Percentiles rank a stretch among this genome's conserved stretches.
phyloP scores from a whole-genome alignment of 1,140 invertebrate species.

The Brachionus koreanus region DNA sequence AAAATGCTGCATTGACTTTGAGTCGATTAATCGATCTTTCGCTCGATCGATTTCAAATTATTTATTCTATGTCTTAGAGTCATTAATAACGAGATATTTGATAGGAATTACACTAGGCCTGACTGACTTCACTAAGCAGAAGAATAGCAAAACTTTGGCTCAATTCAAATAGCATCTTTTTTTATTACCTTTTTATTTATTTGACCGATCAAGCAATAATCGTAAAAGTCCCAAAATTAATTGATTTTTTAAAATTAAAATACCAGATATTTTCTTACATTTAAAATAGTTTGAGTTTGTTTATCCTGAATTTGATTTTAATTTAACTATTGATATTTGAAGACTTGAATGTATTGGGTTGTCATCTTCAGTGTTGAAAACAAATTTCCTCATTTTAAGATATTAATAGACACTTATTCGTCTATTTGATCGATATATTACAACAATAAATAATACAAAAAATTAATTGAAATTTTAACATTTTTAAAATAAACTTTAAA shows the following conservation, averaged over 20 bases:
- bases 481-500: no score
- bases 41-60: slow-evolving; percentile 30
- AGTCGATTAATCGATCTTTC: background rate
- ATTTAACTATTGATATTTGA: background rate
- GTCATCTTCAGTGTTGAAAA: background rate
- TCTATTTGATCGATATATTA: background rate
- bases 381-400: background rate
- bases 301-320: slow-evolving; percentile 5
- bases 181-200: slow-evolving; percentile 11
- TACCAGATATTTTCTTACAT: background rate
- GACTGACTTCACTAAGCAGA: background rate
- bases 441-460: background rate
- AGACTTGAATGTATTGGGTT: background rate
- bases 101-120: background rate
- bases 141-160: background rate
- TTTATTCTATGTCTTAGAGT: slow-evolving; percentile 16
- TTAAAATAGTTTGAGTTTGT: background rate
- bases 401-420: background rate
- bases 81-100: slow-evolving; percentile 16
- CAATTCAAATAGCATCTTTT: background rate
- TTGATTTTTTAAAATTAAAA: background rate
- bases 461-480: no score
- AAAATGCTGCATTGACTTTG: background rate
- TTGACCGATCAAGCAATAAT: slow-evolving; percentile 6
- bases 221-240: background rate